Evolutionary conservation across 2,888 invertebrate genomes (phyloP), one percentile per base, ranked within the genome.

Genomic region (Polylopha cassiicola): DNA sequence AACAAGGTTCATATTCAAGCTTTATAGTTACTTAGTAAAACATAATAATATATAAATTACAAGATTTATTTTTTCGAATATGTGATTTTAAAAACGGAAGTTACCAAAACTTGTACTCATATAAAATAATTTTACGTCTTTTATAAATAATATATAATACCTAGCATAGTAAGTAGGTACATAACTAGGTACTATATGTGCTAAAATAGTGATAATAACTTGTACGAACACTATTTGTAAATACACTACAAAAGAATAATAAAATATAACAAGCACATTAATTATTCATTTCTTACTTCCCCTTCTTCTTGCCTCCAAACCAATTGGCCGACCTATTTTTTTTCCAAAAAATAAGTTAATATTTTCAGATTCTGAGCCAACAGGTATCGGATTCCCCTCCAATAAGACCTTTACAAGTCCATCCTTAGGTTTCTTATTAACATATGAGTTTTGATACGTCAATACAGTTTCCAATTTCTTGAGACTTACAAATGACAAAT

Each of bases 71-170:
- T 21, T 31, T 15, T 27, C 18, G 23, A 18, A 15, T 34, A 21
- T 41, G 29, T 44, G 36, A 24, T 38, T 41, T 18, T 38, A 17
- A 27, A 36, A 58, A 53, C 51, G 43, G 57, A 53, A 74, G 79
- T 79, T 79, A 80, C 79, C 80, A 73, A 65, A 64, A 60, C 65
- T 69, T 72, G 73, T 73, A 51, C 44, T 58, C 53, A 36, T 57
- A 56, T 56, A 55, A 48, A 61, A 59, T 63, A 56, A 54, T 60
- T 58, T 57, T 55, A 61, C 53, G 48, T 49, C 39, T 50, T 42
- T 42, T 39, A 42, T 39, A 32, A n/a, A 47, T 39, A 51, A 44
- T 22, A 48, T 52, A 46, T n/a, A n/a, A n/a, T n/a, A n/a, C n/a
- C n/a, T n/a, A n/a, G n/a, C n/a, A n/a, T n/a, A n/a, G n/a, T n/a